Base-by-base conservation (phyloP, 2,113 vertebrate genomes). In the Thunnus maccoyii region DNA sequence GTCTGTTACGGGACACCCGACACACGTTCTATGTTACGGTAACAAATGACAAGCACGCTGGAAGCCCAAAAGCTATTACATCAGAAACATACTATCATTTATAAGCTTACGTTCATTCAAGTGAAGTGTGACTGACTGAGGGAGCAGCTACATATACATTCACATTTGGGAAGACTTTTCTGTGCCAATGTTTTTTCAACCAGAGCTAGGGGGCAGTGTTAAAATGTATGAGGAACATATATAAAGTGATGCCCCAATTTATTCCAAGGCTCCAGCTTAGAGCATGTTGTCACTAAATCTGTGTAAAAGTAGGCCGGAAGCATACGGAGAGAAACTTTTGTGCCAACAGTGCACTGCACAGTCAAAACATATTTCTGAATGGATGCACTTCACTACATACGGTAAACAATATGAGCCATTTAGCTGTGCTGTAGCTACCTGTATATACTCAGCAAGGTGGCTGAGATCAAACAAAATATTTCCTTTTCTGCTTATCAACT, bases 21-120 rank as follows among this genome's bases (percentile, higher is more conserved):
- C 69, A 67, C 76, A 60, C 70, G 79, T 70, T 72, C 86, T 63
- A 25, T 32, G 77, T 85, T 89, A 84, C 66, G 2, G 73, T 77
- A 79, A 89, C 65, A 72, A 70, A 48, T 55, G 68, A 27, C 60
- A 47, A 61, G 15, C n/a, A 9, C 72, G 58, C 25, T 16, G 58
- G 48, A n/a, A 72, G 61, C 20, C 41, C 14, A 7, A 2, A 72
- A 18, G 32, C 57, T 47, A 18, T 68, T 36, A 47, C 64, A 32
- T 27, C 20, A 73, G 58, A 68, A 15, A 20, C 50, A 56, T 50
- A 32, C 4, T 32, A 20, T 41, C 41, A 30, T 68, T 25, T 84
- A 30, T 14, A 44, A 57, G 3, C 18, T 41, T 20, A 1, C 20
- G 64, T 51, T 75, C 27, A 27, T 58, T 72, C 16, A 15, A n/a